Percentiles rank a stretch among this genome's conserved stretches.
Evolutionary conservation across 1,140 invertebrate genomes (phyloP).

Genomic region (Leptinotarsa lineolata): DNA sequence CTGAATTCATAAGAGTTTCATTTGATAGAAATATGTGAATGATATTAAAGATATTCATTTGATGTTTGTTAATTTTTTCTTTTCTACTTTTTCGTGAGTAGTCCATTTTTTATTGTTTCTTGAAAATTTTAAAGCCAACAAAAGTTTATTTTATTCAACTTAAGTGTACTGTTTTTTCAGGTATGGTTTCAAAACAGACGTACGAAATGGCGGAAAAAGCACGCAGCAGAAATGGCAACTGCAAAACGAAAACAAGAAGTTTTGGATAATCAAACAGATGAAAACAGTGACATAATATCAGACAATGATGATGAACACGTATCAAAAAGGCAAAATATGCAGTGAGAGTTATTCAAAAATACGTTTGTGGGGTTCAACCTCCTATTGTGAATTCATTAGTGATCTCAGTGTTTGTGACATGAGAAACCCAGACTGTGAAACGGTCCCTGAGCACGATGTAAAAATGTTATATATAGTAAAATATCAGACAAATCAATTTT

Average conservation of each 20-base stretch:
- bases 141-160: too few relatives aligned
- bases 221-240: constrained; percentile 98
- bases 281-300: constrained; percentile 56
- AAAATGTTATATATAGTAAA: constrained; percentile 46
- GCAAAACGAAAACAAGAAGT: constrained; percentile 96
- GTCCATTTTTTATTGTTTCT: too few relatives aligned
- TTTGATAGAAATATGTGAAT: background rate
- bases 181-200: constrained; percentile 99
- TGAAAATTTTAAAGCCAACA: too few relatives aligned
- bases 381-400: constrained; percentile 37
- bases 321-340: constrained; percentile 52
- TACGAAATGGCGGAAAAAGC: constrained; percentile 99
- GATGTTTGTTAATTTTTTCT: too few relatives aligned
- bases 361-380: constrained; percentile 7
- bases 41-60: background rate
- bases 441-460: constrained; percentile 37
- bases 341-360: constrained; percentile 39
- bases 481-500: background rate
- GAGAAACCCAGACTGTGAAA: constrained; percentile 20
- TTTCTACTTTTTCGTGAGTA: too few relatives aligned
- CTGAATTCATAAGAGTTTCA: too few relatives aligned
- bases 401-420: constrained; percentile 46
- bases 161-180: constrained; percentile 64
- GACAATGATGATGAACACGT: constrained; percentile 54
- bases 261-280: constrained; percentile 69